Evolutionary conservation across 2,797 vertebrate genomes (phyloP), one percentile per base, ranked within the genome.

Genomic region (Tokudaia muenninki): DNA sequence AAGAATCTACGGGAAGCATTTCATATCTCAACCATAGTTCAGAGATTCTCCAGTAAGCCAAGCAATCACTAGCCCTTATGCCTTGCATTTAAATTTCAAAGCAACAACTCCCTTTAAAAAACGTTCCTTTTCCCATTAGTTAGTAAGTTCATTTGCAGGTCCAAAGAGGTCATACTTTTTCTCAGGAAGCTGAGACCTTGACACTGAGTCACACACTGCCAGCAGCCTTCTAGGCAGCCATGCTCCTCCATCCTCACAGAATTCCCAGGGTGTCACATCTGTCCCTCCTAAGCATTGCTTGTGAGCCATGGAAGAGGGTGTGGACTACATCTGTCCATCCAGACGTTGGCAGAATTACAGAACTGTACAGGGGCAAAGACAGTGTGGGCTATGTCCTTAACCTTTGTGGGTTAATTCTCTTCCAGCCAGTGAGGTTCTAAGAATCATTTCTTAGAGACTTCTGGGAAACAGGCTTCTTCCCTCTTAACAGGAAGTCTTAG

Each of bases 371-470:
- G 19, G 24, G 70, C n/a, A 37, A 31, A 74, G 22, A 67, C 16
- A 34, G 67, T 19, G 16, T 70, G 16, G 34, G 34, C 34, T 70
- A n/a, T 70, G 67, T 70, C 67, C n/a, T 29, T 70, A 92, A 47
- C 22, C 34, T 31, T 2, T 0, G 50, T 11, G 24, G 41, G 29
- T 10, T 55, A 34, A 21, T 65, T 8, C 75, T 41, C 57, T 93
- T 95, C 52, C 0, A 2, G 61, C 31, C 50, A 50, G 26, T 29
- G 50, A 50, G 6, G 11, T 34, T 47, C 72, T 50, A 90, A 59
- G 72, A 92, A 87, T 84, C 24, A 14, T 77, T 77, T 95, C 94
- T 44, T 26, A 22, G 50, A 37, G 37, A 50, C 59, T 87, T 84
- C 70, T 52, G 29, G 34, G 61, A 13, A 67, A 63, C 14, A 65